Conservation (phyloP, 2,888 invertebrate species). For the Lottia gigantea region DNA sequence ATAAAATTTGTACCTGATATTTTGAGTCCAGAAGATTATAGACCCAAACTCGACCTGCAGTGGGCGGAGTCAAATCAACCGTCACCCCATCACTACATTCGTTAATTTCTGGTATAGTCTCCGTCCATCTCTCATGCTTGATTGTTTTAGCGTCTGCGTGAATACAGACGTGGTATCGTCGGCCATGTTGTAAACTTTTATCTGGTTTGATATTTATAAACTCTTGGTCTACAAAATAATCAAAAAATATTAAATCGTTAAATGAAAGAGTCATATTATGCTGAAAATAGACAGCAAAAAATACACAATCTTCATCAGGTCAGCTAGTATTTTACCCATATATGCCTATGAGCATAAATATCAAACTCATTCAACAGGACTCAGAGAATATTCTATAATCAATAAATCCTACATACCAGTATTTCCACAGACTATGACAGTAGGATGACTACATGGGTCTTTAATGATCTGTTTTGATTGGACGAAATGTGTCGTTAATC, state of each 20-base stretch:
- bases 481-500: background rate
- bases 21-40: slow-evolving; percentile 18
- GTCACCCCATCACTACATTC: slow-evolving; percentile 50
- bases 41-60: slow-evolving; percentile 34
- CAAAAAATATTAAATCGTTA: background rate
- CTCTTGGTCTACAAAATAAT: background rate
- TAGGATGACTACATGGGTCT: slow-evolving; percentile 13
- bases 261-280: no score
- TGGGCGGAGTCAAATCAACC: slow-evolving; percentile 40
- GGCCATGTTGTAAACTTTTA: slow-evolving; percentile 25
- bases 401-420: slow-evolving; percentile 2
- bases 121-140: slow-evolving; percentile 37
- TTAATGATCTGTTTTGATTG: background rate
- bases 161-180: slow-evolving; percentile 37
- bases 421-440: slow-evolving; percentile 14
- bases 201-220: background rate
- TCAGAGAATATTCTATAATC: no score
- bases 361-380: no score
- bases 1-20: slow-evolving; percentile 10
- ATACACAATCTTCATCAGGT: no score
- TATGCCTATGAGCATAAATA: no score
- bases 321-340: no score
- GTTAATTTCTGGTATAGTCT: slow-evolving; percentile 33
- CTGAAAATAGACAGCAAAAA: no score
- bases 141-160: slow-evolving; percentile 33